Evolutionary conservation across 2,113 vertebrate genomes (phyloP), one percentile per base, ranked within the genome.

Genomic region (Microcebus lehilahytsara): DNA sequence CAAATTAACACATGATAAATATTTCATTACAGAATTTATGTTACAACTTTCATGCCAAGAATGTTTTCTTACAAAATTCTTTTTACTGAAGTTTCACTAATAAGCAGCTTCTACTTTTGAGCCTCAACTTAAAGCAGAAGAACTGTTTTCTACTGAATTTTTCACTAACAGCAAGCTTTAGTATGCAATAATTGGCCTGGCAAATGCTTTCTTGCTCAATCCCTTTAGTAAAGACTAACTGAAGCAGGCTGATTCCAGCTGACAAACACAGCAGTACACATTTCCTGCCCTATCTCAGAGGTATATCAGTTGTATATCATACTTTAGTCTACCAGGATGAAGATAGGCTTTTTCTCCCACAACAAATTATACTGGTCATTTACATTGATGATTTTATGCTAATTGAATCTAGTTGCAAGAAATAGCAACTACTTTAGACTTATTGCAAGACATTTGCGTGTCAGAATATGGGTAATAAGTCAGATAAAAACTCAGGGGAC

Each of bases 41-140:
- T 98, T 98, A 98, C 98, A 98, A 96, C 98, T 98, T 99, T 98
- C 98, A 98, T 99, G 98, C 98, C 98, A 98, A 98, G 98, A 98
- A 98, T 96, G 95, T 97, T 98, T 99, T 99, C 98, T 98, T 98
- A 98, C 95, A 97, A 98, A 98, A 97, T 96, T 93, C 86, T 99
- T 99, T 99, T 99, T 99, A 99, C 99, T 99, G 97, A 98, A 94
- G 95, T 98, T 98, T 99, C 98, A 99, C 98, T 99, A 98, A 99
- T 98, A 99, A 97, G 96, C 97, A 98, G 88, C 98, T 98, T 99
- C 96, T 98, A 98, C 97, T 98, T 98, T 99, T 98, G 98, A 98
- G 98, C 98, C 98, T 98, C 98, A 96, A 98, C 95, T 97, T 98
- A 98, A 98, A 98, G 96, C 98, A 98, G 98, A 98, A 98, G 93